Conservation (phyloP, 1,140 invertebrate species). For the Drosophila murphyi region DNA sequence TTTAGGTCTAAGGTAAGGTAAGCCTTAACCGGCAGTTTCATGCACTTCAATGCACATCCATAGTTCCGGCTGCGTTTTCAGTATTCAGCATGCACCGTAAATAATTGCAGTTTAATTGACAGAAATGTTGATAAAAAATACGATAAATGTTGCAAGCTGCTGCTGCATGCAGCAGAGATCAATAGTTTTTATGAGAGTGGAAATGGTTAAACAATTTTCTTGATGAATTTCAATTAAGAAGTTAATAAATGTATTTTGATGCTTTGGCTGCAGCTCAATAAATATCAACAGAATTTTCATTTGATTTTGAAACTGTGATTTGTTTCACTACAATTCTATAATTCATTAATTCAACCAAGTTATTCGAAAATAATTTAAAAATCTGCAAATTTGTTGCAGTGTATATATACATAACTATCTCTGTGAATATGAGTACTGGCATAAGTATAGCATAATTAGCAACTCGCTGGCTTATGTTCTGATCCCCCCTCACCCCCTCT, state of each 20-base stretch:
- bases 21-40: constrained; percentile 19
- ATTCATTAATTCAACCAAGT: too few relatives aligned
- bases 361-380: too few relatives aligned
- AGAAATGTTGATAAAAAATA: too few relatives aligned
- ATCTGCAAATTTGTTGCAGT: constrained; percentile 42
- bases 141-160: too few relatives aligned
- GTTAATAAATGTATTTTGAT: too few relatives aligned
- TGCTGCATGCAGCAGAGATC: too few relatives aligned
- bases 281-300: neutral
- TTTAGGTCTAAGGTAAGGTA: constrained; percentile 13
- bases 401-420: neutral
- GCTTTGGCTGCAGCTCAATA: neutral
- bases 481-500: neutral
- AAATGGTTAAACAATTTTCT: neutral
- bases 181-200: too few relatives aligned
- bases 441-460: constrained; percentile 78
- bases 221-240: too few relatives aligned
- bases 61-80: constrained; percentile 31
- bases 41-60: constrained; percentile 47
- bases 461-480: constrained; percentile 51
- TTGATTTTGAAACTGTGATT: neutral
- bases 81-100: neutral
- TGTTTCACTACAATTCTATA: neutral
- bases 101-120: neutral
- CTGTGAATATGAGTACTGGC: constrained; percentile 26